These are phyloP conservation scores for human (Homo sapiens) DNA, from an alignment of 2,113 vertebrate genomes.

Conservation along the genomic window DNA sequence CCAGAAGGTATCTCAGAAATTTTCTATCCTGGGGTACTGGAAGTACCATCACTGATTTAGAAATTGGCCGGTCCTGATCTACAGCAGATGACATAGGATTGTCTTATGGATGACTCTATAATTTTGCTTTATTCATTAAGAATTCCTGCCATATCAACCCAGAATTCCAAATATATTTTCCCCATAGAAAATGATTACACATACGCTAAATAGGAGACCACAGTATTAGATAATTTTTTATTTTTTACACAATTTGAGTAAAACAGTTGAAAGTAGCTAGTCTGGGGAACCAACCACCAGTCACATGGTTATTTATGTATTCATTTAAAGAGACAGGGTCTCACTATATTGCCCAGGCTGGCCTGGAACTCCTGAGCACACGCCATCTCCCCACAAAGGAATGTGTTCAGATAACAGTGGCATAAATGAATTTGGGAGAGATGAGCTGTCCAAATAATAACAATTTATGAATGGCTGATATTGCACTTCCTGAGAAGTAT, in stretches of 20 bases:
- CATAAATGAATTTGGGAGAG: neutral
- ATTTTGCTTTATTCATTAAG: neutral
- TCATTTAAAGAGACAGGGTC: neutral
- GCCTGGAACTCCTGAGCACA: neutral
- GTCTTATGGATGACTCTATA: neutral
- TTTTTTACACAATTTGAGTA: neutral
- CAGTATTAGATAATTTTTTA: neutral
- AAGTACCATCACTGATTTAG: fast-evolving
- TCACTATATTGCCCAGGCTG: neutral
- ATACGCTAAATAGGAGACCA: neutral
- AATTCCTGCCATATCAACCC: neutral
- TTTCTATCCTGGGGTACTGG: neutral
- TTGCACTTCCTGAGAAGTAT: neutral
- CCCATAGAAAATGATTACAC: neutral
- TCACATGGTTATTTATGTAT: neutral
- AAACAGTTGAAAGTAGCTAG: neutral
- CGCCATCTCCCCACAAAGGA: neutral
- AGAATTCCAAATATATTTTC: neutral
- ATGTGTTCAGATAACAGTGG: neutral
- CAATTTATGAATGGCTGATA: neutral
- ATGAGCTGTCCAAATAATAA: neutral
- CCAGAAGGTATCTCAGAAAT: neutral
- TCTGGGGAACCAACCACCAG: neutral
- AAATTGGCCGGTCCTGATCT: neutral
- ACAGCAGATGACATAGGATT: neutral